Evolutionary conservation across 1,140 invertebrate species (phyloP).

Genomic region (Penaeus vannamei): DNA sequence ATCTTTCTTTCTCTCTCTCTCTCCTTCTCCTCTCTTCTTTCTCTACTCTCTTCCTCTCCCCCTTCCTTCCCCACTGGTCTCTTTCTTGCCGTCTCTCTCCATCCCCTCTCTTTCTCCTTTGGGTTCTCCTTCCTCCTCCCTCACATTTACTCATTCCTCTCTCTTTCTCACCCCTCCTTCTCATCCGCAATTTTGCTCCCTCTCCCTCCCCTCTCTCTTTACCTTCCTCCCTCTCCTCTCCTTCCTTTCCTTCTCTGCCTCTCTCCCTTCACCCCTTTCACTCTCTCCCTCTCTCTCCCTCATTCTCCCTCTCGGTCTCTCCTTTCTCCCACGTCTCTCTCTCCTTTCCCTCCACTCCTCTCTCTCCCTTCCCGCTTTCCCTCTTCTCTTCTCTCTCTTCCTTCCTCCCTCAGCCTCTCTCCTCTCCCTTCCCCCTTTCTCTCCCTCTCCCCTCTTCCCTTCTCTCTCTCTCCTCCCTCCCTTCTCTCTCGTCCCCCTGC

Average conservation of each 20-base stretch:
- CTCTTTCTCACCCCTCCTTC: no score
- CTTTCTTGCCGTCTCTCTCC: no score
- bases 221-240: neutral
- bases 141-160: no score
- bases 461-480: neutral
- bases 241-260: neutral
- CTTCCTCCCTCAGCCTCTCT: neutral
- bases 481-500: no score
- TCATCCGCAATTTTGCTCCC: neutral
- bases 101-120: no score
- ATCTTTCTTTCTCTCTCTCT: neutral
- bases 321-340: neutral
- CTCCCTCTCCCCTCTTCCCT: neutral
- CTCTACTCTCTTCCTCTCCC: neutral
- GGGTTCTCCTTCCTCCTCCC: no score
- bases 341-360: neutral
- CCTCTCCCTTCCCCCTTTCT: neutral
- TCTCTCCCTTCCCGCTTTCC: neutral
- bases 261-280: neutral
- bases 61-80: no score
- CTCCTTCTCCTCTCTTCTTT: neutral
- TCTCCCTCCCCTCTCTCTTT: neutral
- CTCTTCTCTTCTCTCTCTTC: neutral
- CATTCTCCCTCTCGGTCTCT: neutral
- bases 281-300: neutral